These are phyloP conservation scores for Phycodurus eques DNA, from an alignment of 2,113 vertebrate species.

Conservation along the genomic window DNA sequence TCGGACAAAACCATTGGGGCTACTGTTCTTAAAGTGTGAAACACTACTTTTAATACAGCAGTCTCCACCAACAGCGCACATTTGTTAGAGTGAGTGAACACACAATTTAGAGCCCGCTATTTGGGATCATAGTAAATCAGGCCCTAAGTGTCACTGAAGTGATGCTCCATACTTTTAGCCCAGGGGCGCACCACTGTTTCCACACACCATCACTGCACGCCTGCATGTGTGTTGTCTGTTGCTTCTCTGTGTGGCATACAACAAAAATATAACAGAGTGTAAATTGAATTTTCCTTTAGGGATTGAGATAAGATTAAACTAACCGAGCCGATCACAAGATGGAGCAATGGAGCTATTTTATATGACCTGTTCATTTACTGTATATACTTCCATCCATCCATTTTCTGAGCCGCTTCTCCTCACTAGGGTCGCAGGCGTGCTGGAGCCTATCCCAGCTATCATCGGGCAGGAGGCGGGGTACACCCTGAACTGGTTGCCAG, in stretches of 20 bases:
- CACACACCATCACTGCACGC: not conserved
- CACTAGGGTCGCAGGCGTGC: too few species aligned
- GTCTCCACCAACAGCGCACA: not conserved
- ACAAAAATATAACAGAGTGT: not conserved
- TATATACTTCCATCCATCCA: too few species aligned
- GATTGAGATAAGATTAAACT: not conserved
- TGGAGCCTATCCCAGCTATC: too few species aligned
- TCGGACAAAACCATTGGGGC: not conserved
- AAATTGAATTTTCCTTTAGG: not conserved
- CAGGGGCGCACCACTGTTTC: not conserved
- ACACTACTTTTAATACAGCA: not conserved
- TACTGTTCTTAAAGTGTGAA: not conserved
- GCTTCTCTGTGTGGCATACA: not conserved
- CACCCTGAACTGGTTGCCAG: too few species aligned
- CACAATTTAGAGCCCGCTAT: not conserved
- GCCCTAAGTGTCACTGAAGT: not conserved
- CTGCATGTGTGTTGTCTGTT: not conserved
- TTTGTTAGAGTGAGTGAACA: not conserved
- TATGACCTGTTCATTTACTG: too few species aligned
- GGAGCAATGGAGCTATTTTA: too few species aligned
- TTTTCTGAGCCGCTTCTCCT: too few species aligned
- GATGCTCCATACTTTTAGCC: not conserved
- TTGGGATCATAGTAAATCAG: not conserved
- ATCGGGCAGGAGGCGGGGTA: too few species aligned
- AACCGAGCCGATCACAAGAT: too few species aligned